Base-by-base conservation (phyloP, 2,113 vertebrate species). In the Lepisosteus oculatus region DNA sequence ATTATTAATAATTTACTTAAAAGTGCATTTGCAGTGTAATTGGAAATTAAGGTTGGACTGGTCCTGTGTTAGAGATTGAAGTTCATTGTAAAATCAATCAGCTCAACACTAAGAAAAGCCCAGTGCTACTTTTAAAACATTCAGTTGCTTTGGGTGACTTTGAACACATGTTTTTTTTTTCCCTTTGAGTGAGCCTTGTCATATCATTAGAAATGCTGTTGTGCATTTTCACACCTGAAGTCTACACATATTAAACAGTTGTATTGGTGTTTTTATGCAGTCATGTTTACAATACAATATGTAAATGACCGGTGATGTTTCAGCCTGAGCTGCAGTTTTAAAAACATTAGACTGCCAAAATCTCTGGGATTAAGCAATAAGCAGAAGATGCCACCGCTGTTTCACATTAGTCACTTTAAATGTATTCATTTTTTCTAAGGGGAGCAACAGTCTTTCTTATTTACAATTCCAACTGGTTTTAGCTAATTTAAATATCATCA, bases 391-490 rank as follows among this genome's bases (percentile, higher is more conserved):
- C 12, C 42, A 65, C 8, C 2, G 42, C 3, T 65, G 43, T 44
- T 41, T 14, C 63, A 65, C 43, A 13, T 14, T 45, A 44, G 13
- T 63, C 41, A 14, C 64, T 66, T 66, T 8, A 63, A 47, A 12
- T 66, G 43, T 66, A 47, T 51, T 51, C 47, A 1, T 9, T 51
- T 66, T 47, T 66, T 44, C 44, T 47, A 13, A 47, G 45, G 2
- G 15, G 64, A 12, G 45, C 43, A 5, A 66, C 14, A 45, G 80
- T 80, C 75, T 76, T 66, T 78, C 80, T 90, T 84, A 89, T 91
- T 88, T 85, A 88, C 89, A 85, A 87, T 90, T 90, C 42, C 12
- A 44, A 66, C 14, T 66, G 14, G 12, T 66, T 44, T 45, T 15
- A 44, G 44, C 43, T 78, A 77, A 71, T 81, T 78, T 79, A 81